Evolutionary conservation across 2,888 invertebrate genomes (phyloP), one percentile per base, ranked within the genome.

Genomic region (Macrophya alboannulata): DNA sequence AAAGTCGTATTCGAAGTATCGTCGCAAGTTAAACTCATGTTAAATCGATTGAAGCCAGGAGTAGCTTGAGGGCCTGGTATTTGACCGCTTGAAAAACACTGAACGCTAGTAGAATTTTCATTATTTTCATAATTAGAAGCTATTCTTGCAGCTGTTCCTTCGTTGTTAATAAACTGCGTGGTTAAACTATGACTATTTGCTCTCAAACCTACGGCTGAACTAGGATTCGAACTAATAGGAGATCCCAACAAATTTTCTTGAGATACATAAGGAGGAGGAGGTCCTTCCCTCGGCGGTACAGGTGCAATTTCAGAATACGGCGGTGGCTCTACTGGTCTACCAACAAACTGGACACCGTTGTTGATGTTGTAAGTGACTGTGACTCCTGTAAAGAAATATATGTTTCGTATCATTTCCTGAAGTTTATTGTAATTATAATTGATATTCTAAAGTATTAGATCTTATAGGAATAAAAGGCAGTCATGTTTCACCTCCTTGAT

Each of bases 291-390:
- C 5, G 92, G 92, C 3, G 93, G 92, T 37, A 90, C 88, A 5
- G 90, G 88, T 12, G 92, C 90, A 31, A 93, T 90, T 89, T 94
- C 94, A 76, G 92, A 93, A 87, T 94, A 94, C 6, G 94, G 93
- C 17, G 94, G 94, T 25, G 94, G 94, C 79, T 93, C 93, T 17
- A 93, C 90, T 12, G 93, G 92, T 85, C 91, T 89, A 31, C 93
- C 94, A 43, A 94, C 92, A 87, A 94, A 91, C 87, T 94, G 93
- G 21, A 94, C 92, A n/a, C 92, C 94, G 87, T 93, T 93, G 88
- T 93, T 93, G 84, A 94, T 93, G 86, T 94, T 94, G 89, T 94
- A 94, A 65, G 93, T 94, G 55, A 94, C 92, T 9, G 93, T 91
- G 1, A 93, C 90, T 37, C 92, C 92, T 86, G 91, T 86, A 31